phyloP scores from a whole-genome alignment of 2,113 vertebrate genomes.

The Numida meleagris region DNA sequence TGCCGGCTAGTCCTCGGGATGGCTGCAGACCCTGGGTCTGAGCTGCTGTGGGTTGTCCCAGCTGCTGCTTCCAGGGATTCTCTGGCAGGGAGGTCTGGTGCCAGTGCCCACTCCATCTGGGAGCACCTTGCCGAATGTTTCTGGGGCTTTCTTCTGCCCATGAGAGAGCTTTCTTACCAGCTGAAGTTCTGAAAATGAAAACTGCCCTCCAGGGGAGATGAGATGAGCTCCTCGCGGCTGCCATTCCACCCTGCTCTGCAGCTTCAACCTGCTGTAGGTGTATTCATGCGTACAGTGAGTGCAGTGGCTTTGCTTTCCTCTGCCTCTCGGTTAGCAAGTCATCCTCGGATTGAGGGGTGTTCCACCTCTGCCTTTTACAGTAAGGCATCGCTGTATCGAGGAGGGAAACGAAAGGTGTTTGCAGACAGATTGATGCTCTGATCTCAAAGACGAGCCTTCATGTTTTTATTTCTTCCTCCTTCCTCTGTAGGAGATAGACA shows the following conservation, averaged over 20 bases:
- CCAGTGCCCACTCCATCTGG: neutral
- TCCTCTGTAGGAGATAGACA: constrained; percentile 91
- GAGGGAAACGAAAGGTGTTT: fast-evolving
- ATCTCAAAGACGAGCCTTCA: fast-evolving
- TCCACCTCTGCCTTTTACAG: neutral
- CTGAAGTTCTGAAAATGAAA: neutral
- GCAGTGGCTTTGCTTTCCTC: neutral
- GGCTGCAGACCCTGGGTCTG: neutral
- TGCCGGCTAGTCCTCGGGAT: neutral
- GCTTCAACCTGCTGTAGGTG: neutral
- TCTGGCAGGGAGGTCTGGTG: fast-evolving
- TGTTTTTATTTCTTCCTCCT: constrained; percentile 31
- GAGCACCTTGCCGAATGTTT: neutral
- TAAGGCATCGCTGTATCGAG: fast-evolving
- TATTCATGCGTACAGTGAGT: fast-evolving
- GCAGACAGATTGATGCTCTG: fast-evolving
- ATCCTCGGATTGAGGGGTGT: fast-evolving
- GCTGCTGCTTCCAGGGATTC: neutral
- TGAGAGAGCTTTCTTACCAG: fast-evolving
- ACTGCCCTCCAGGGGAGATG: neutral
- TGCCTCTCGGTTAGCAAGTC: neutral
- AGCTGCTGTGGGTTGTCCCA: fast-evolving
- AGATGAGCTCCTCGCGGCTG: fast-evolving
- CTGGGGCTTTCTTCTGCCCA: neutral
- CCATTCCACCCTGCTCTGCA: neutral